Percentiles rank a stretch among this genome's conserved stretches.
These are phyloP conservation scores for Bostrychus sinensis DNA, from an alignment of 2,113 vertebrate genomes.

Conservation along the genomic window DNA sequence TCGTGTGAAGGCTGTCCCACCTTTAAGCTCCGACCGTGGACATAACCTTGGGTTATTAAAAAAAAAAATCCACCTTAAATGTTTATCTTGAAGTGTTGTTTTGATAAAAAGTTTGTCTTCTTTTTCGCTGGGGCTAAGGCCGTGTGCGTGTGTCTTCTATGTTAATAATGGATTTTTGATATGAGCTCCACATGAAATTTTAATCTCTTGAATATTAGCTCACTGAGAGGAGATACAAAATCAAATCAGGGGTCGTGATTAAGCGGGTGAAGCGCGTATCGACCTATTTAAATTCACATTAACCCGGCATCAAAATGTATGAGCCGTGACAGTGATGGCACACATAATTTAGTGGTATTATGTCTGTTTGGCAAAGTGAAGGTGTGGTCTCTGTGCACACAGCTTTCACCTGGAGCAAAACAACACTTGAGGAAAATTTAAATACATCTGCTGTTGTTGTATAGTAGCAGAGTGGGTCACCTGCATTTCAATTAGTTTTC, in stretches of 20 bases:
- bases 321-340: slow-evolving; percentile 70
- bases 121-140: slow-evolving; percentile 43
- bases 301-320: slow-evolving; percentile 79
- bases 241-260: slow-evolving; percentile 80
- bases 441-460: neutral
- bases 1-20: slow-evolving; percentile 53
- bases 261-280: slow-evolving; percentile 73
- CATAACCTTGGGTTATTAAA: slow-evolving; percentile 38
- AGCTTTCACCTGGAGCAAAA: slow-evolving; percentile 19
- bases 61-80: slow-evolving; percentile 4
- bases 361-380: slow-evolving; percentile 66
- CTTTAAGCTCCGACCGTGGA: slow-evolving; percentile 41
- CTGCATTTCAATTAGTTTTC: neutral
- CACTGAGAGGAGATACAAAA: slow-evolving; percentile 74
- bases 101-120: slow-evolving; percentile 46
- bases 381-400: slow-evolving; percentile 47
- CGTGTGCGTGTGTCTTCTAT: slow-evolving; percentile 55
- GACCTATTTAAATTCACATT: slow-evolving; percentile 81
- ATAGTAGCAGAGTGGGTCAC: too few species aligned
- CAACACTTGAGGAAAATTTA: neutral
- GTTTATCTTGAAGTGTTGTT: neutral
- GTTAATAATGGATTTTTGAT: slow-evolving; percentile 81
- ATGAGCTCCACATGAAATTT: slow-evolving; percentile 79
- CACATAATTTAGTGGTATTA: slow-evolving; percentile 67
- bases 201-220: slow-evolving; percentile 81